These are phyloP conservation scores for Gymnocephalus cernua DNA, from an alignment of 2,113 vertebrate genomes.

Conservation along the genomic window DNA sequence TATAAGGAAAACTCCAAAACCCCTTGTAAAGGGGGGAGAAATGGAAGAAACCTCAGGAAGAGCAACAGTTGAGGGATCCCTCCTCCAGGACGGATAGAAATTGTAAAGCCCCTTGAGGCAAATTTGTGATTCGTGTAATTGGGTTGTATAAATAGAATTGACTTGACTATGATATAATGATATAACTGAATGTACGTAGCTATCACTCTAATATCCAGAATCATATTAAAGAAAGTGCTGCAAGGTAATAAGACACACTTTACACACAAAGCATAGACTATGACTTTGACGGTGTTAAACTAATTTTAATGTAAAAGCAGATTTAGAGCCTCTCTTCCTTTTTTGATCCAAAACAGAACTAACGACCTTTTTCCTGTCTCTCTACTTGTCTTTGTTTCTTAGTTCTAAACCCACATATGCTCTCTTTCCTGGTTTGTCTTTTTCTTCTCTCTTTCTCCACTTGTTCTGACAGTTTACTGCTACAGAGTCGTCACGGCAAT, in stretches of 20 bases:
- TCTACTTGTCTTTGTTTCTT: conserved; percentile 14
- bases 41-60: neutral
- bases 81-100: no score
- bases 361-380: conserved; percentile 2
- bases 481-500: conserved; percentile 58
- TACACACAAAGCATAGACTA: neutral
- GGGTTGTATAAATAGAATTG: neutral
- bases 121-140: neutral
- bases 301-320: conserved; percentile 49
- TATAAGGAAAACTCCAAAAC: neutral
- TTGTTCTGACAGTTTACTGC: conserved; percentile 51
- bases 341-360: conserved; percentile 26
- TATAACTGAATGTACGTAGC: neutral
- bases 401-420: conserved; percentile 3
- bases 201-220: neutral
- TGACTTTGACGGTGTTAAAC: conserved; percentile 39
- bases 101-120: no score
- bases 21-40: neutral
- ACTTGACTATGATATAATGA: no score
- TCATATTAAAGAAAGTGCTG: neutral
- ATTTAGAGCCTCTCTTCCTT: conserved; percentile 19
- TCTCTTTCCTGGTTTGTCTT: conserved; percentile 25
- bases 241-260: neutral
- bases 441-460: conserved; percentile 20
- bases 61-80: no score